These are phyloP conservation scores for Centropus unirufus DNA, from an alignment of 2,113 vertebrate genomes.

Conservation along the genomic window DNA sequence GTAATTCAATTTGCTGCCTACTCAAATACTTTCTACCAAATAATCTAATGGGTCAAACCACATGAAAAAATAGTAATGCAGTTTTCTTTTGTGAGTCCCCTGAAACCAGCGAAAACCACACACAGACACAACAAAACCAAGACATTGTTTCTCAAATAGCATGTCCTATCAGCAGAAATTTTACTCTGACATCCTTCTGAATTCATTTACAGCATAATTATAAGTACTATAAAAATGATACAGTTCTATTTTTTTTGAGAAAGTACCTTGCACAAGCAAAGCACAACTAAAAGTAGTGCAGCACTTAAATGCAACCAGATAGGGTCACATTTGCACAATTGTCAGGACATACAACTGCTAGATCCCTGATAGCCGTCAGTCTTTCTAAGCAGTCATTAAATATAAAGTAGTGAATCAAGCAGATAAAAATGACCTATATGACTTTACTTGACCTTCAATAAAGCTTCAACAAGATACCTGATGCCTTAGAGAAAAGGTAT, in stretches of 20 bases:
- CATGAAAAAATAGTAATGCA: constrained; percentile 48
- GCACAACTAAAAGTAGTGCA: constrained; percentile 34
- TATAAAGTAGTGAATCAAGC: neutral
- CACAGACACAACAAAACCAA: neutral
- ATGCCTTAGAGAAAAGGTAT: neutral
- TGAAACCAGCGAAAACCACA: neutral
- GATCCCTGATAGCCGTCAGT: neutral
- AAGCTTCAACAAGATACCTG: neutral
- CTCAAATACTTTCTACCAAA: constrained; percentile 52
- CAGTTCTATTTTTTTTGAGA: constrained; percentile 9
- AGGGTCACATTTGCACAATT: neutral
- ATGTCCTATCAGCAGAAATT: neutral
- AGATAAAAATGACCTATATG: neutral
- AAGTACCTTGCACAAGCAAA: neutral
- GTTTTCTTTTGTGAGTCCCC: constrained; percentile 27
- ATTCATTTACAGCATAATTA: constrained; percentile 18
- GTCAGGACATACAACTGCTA: neutral
- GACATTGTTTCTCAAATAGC: constrained; percentile 30
- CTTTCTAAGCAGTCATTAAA: neutral
- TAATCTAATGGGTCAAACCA: constrained; percentile 54
- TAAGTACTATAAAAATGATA: neutral
- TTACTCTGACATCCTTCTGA: constrained; percentile 4
- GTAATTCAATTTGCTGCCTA: constrained; percentile 55
- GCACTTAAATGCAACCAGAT: constrained; percentile 22
- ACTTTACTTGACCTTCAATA: neutral